Percentiles rank a stretch among this genome's conserved stretches.
phyloP scores from a whole-genome alignment of 2,888 invertebrate genomes.

The Sinotaia quadrata region DNA sequence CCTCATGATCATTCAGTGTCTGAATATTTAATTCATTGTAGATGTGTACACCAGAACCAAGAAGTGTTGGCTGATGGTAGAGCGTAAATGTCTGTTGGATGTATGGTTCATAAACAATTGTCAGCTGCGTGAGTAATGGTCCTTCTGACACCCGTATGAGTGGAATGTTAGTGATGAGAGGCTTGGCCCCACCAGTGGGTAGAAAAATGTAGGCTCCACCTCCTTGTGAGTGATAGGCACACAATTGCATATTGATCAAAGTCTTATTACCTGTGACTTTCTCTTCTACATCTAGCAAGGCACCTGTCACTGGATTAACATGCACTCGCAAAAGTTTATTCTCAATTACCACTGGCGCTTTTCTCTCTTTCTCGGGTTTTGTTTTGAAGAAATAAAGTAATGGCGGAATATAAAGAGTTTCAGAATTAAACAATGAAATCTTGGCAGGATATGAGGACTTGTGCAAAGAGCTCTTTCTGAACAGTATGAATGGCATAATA shows the following conservation, averaged over 20 bases:
- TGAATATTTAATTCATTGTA: constrained; percentile 55
- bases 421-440: constrained; percentile 47
- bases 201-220: constrained; percentile 71
- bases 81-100: constrained; percentile 52
- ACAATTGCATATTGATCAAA: constrained; percentile 76
- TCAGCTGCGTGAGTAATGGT: constrained; percentile 86
- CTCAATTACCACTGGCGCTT: constrained; percentile 44
- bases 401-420: constrained; percentile 42
- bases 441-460: constrained; percentile 43
- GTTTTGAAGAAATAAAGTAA: constrained; percentile 40
- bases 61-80: constrained; percentile 50
- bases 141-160: constrained; percentile 89
- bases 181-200: constrained; percentile 57
- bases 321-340: constrained; percentile 52
- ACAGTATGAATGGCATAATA: constrained; percentile 76
- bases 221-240: constrained; percentile 85
- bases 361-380: constrained; percentile 31
- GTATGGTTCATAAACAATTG: constrained; percentile 76
- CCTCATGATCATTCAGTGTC: constrained; percentile 59
- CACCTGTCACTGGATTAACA: constrained; percentile 54
- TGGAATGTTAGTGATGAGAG: constrained; percentile 50
- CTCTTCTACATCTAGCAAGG: constrained; percentile 82
- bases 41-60: constrained; percentile 55
- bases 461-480: constrained; percentile 28
- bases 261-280: constrained; percentile 83